Percentiles rank a stretch among this genome's conserved stretches.
Evolutionary conservation across 2,888 invertebrate species (phyloP).

Genomic region (Erynnis tages): DNA sequence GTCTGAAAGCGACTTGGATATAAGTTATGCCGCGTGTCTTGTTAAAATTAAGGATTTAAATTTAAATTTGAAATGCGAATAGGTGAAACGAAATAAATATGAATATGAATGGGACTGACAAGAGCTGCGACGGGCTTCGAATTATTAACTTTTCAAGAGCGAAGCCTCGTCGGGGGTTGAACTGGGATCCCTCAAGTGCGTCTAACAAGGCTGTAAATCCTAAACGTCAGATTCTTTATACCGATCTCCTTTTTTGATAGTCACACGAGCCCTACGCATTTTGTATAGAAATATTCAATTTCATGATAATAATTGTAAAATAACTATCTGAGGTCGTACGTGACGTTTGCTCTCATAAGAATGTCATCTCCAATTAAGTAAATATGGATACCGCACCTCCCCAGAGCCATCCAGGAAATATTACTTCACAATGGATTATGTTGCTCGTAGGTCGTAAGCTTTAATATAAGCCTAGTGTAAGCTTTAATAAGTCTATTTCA

Average conservation of each 20-base stretch:
- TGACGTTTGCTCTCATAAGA: too few species aligned
- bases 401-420: too few species aligned
- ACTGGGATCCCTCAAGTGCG: conserved; percentile 43
- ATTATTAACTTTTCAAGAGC: conserved; percentile 77
- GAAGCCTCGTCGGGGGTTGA: conserved; percentile 44
- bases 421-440: too few species aligned
- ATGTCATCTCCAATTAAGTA: too few species aligned
- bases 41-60: conserved; percentile 77
- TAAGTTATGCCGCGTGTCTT: conserved; percentile 50
- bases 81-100: conserved; percentile 80
- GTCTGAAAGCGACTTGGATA: conserved; percentile 43
- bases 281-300: too few species aligned
- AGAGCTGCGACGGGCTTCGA: conserved; percentile 68
- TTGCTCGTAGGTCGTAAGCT: too few species aligned
- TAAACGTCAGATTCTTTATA: conserved; percentile 45
- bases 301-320: too few species aligned
- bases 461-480: too few species aligned
- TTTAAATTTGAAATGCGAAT: conserved; percentile 70
- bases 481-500: too few species aligned
- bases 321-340: too few species aligned
- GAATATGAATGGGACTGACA: conserved; percentile 80
- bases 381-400: too few species aligned
- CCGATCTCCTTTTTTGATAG: conserved; percentile 31
- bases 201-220: conserved; percentile 61
- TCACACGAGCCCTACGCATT: too few species aligned